Percentiles rank a stretch among this genome's conserved stretches.
These are phyloP conservation scores for Ateles fusciceps DNA, from an alignment of 2,797 vertebrate species.

Conservation along the genomic window DNA sequence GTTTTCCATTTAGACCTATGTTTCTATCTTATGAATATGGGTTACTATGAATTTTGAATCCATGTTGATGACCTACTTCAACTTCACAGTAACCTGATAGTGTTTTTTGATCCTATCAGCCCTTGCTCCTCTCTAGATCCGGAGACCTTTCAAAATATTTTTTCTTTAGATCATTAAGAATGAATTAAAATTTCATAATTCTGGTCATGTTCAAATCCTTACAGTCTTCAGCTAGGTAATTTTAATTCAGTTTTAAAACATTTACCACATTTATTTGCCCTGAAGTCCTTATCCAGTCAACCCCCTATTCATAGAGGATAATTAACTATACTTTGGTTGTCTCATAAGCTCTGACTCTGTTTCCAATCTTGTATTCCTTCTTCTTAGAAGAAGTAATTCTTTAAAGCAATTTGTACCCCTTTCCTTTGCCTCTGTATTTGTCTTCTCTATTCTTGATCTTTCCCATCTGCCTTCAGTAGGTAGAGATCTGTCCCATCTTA, in stretches of 20 bases:
- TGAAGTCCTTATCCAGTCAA: background rate
- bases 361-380: background rate
- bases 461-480: background rate
- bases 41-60: background rate
- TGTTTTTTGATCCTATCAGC: background rate
- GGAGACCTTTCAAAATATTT: background rate
- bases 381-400: background rate
- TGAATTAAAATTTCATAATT: background rate
- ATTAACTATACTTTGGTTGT: background rate
- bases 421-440: background rate
- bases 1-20: background rate
- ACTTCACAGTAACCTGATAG: background rate
- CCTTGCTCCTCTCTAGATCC: background rate
- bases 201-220: background rate
- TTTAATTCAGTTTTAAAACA: conserved; percentile 22
- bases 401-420: background rate
- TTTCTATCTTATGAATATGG: background rate
- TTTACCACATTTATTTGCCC: background rate
- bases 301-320: background rate
- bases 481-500: background rate
- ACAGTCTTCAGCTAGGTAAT: background rate
- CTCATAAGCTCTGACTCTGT: background rate
- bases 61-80: background rate
- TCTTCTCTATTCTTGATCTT: background rate
- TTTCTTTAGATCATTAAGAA: background rate